A percentile compares a stretch with the other conserved stretches of the same genome.
These are phyloP conservation scores for Mesopsocus fuscifrons DNA, from an alignment of 2,888 invertebrate species.

Conservation along the genomic window DNA sequence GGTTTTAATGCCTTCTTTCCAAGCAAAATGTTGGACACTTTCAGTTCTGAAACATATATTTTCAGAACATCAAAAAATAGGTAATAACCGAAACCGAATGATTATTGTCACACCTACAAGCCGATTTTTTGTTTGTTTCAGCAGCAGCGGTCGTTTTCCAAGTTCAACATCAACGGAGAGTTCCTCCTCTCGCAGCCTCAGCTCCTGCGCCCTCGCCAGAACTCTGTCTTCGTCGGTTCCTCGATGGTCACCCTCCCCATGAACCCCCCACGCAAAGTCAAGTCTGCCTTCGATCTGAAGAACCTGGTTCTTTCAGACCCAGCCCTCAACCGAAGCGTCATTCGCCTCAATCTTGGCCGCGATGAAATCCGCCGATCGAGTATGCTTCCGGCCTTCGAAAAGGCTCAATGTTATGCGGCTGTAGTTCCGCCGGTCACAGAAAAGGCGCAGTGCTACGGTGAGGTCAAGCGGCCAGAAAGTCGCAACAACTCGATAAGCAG, in stretches of 20 bases:
- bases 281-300: conserved; percentile 69
- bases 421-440: not conserved
- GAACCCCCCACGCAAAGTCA: conserved; percentile 36
- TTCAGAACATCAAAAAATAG: too few relatives aligned
- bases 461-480: not conserved
- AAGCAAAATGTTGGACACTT: too few relatives aligned
- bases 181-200: conserved; percentile 12
- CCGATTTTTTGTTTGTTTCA: conserved; percentile 21
- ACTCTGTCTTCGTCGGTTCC: conserved; percentile 69
- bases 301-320: conserved; percentile 39
- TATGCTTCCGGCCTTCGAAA: conserved; percentile 7
- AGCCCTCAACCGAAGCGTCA: conserved; percentile 4
- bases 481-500: conserved; percentile 2
- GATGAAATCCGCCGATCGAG: conserved; percentile 8
- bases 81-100: too few relatives aligned
- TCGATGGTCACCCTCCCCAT: conserved; percentile 41
- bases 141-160: conserved; percentile 50
- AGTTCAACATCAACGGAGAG: conserved; percentile 40
- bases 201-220: conserved; percentile 42
- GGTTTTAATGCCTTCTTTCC: too few relatives aligned
- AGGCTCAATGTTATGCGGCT: not conserved
- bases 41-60: too few relatives aligned
- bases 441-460: conserved; percentile 1
- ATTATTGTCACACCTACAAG: too few relatives aligned
- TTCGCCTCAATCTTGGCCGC: not conserved